A percentile compares a stretch with the other conserved stretches of the same genome.
Conservation (phyloP, 2,888 invertebrate species). For the Drosophila falleni region DNA sequence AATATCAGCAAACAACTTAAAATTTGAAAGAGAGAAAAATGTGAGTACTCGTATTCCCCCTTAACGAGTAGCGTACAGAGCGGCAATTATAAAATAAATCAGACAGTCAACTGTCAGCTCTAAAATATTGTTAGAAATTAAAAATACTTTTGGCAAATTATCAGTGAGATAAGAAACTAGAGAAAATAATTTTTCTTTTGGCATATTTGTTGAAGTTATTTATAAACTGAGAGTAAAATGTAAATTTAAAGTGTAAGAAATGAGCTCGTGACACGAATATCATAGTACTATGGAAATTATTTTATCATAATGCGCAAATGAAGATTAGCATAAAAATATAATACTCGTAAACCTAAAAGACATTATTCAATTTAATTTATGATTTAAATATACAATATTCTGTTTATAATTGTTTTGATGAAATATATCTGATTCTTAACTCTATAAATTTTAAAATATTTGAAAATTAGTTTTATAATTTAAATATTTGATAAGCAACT, state of each 20-base stretch:
- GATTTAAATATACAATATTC: too few species aligned
- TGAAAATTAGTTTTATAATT: too few species aligned
- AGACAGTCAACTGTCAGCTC: constrained; percentile 10
- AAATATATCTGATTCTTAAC: too few species aligned
- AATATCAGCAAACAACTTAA: background rate
- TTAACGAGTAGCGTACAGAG: background rate
- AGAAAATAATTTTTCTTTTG: background rate
- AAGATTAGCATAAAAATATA: too few species aligned
- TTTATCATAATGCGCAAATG: too few species aligned
- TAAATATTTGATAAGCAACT: too few species aligned
- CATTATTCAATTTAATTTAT: too few species aligned
- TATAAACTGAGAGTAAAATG: background rate
- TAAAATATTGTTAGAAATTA: background rate
- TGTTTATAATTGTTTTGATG: too few species aligned
- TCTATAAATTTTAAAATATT: too few species aligned
- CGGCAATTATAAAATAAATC: constrained; percentile 11
- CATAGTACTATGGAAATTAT: background rate
- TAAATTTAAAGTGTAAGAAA: background rate
- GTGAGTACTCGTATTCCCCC: background rate
- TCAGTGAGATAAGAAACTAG: constrained; percentile 18
- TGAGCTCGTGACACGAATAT: constrained; percentile 17
- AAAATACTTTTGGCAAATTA: background rate
- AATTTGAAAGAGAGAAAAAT: background rate
- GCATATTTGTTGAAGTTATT: constrained; percentile 8
- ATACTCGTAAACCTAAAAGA: too few species aligned